Base-by-base conservation (phyloP, 2,888 invertebrate species). In the Linnaemya vulpina region DNA sequence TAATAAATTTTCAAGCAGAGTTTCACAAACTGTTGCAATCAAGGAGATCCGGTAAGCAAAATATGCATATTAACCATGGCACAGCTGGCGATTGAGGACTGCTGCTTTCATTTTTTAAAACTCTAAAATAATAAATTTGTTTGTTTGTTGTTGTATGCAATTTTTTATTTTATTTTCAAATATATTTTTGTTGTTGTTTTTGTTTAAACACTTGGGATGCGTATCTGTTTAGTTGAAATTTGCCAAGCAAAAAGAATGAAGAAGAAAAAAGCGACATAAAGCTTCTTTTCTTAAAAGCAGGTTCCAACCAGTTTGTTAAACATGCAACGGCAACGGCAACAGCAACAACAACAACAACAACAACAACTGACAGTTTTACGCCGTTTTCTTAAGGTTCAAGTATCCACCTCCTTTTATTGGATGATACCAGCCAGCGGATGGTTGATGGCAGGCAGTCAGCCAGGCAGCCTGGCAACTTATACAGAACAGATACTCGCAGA, bases 291-390 rank as follows among this genome's bases (percentile, higher is more conserved):
- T 68, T 71, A 58, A 76, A 83, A 82, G 75, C 85, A 85, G 85
- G 78, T 85, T 82, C 70, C 82, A 82, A 85, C 85, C 85, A 82
- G 85, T 85, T 85, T 85, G 51, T 65, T 78, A 79, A 85, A 79
- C 75, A 82, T 53, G 30, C 30, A 2, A 30, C 30, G 5, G 5
- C 30, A 5, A 30, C 30, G 5, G 5, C 30, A 30, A 30, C 30
- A 30, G n/a, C 30, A 30, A 30, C 30, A 5, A 30, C 30, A 30
- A 30, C 30, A 30, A 30, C 30, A 30, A 30, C 30, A 30, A 30
- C 30, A 30, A 82, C 78, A 82, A 85, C 85, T 82, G 82, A 75
- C 85, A 75, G 85, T 78, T 85, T 85, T 78, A 71, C 55, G 63
- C 53, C 68, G 77, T 75, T 53, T 68, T 68, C 60, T 68, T 70